A percentile compares a stretch with the other conserved stretches of the same genome.
phyloP scores from a whole-genome alignment of 2,888 invertebrate species.

The Heteromurus nitidus region DNA sequence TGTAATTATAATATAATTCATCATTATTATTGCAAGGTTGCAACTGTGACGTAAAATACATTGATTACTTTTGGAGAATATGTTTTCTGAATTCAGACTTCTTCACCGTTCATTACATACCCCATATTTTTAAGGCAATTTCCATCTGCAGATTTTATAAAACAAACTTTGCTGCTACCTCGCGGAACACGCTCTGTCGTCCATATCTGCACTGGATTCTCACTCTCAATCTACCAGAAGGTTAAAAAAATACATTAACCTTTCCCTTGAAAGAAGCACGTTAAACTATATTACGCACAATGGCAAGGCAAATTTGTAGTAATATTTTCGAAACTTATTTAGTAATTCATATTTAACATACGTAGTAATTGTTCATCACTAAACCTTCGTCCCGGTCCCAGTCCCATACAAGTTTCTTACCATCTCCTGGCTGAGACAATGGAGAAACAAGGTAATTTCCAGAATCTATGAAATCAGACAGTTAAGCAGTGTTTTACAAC shows the following conservation, averaged over 20 bases:
- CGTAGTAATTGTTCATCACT: constrained; percentile 53
- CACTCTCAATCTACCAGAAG: constrained; percentile 31
- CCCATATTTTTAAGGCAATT: constrained; percentile 46
- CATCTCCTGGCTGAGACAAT: constrained; percentile 38
- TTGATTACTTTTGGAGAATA: not conserved
- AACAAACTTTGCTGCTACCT: constrained; percentile 42
- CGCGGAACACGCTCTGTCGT: constrained; percentile 36
- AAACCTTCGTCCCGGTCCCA: constrained; percentile 48
- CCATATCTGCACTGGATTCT: constrained; percentile 55
- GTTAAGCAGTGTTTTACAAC: not conserved
- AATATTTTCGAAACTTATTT: not conserved
- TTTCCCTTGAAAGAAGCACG: not conserved
- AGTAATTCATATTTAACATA: constrained; percentile 1
- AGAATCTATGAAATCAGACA: constrained; percentile 19
- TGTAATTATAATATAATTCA: constrained; percentile 27
- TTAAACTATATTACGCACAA: not conserved
- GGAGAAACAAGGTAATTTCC: constrained; percentile 31
- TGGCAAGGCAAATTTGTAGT: too few species aligned
- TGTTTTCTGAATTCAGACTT: not conserved
- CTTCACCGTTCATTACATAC: constrained; percentile 7
- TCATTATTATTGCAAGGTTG: too few species aligned
- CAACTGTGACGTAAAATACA: not conserved
- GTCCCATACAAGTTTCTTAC: constrained; percentile 39
- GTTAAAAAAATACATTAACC: not conserved
- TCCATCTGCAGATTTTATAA: constrained; percentile 39